Conservation (phyloP, 1,140 invertebrate genomes). For the Augochlora pura region DNA sequence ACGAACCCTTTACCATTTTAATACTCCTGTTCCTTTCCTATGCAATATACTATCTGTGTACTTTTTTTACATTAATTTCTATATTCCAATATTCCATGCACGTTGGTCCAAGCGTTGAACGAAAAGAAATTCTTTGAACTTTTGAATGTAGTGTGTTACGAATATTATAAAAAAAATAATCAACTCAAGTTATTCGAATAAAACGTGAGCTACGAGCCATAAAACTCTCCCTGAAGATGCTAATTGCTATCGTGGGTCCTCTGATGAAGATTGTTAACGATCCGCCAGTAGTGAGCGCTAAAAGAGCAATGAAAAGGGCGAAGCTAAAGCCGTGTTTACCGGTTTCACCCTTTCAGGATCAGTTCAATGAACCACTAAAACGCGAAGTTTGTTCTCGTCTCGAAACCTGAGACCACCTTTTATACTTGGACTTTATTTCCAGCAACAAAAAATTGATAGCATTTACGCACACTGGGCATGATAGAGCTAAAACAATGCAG, state of each 20-base stretch:
- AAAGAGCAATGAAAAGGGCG: background rate
- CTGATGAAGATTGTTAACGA: slow-evolving; percentile 48
- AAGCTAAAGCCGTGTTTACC: slow-evolving; percentile 36
- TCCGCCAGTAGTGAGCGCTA: slow-evolving; percentile 32
- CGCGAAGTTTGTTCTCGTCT: slow-evolving; percentile 45
- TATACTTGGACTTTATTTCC: slow-evolving; percentile 27
- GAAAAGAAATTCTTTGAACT: background rate
- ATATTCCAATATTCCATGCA: no score
- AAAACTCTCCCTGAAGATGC: background rate
- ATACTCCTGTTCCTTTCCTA: no score
- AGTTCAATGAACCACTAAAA: slow-evolving; percentile 53
- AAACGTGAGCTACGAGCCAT: background rate
- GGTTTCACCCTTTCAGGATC: slow-evolving; percentile 37
- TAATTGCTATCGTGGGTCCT: background rate
- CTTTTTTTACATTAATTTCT: no score
- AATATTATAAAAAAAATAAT: background rate
- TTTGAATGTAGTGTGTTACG: background rate
- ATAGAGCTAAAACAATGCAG: background rate
- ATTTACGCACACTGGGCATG: background rate
- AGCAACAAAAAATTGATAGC: background rate
- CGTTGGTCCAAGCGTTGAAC: no score
- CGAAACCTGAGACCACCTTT: slow-evolving; percentile 38
- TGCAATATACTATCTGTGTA: no score
- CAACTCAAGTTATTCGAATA: background rate
- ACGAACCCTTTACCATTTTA: no score